Conservation (phyloP, 1,140 invertebrate genomes). For the Drosophila eugracilis region DNA sequence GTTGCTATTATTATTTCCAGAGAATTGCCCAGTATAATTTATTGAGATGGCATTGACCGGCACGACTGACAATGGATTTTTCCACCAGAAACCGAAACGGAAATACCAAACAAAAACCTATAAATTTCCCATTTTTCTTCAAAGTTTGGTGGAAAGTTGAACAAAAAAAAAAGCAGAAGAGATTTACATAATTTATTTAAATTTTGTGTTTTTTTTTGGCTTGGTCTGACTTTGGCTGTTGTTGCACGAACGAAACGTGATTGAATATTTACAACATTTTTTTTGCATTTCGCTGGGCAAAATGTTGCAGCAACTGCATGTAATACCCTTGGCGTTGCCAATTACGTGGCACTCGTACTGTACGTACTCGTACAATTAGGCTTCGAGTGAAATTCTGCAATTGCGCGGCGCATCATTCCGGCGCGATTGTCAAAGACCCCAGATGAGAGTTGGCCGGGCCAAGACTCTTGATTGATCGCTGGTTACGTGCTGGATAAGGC, state of each 20-base stretch:
- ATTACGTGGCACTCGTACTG: conserved; percentile 58
- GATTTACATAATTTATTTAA: conserved; percentile 81
- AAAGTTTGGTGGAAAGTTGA: conserved; percentile 26
- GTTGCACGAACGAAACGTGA: conserved; percentile 81
- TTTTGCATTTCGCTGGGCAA: conserved; percentile 60
- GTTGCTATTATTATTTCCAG: conserved; percentile 41
- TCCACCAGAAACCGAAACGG: conserved; percentile 50
- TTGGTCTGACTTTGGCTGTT: conserved; percentile 31
- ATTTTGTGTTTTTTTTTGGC: conserved; percentile 54
- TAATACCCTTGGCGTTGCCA: conserved; percentile 76
- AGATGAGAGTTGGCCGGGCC: conserved; percentile 59
- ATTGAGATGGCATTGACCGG: conserved; percentile 41
- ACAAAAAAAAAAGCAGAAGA: conserved; percentile 14
- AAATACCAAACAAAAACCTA: conserved; percentile 52
- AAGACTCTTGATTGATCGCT: conserved; percentile 74
- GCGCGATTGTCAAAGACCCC: conserved; percentile 64
- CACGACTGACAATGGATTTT: conserved; percentile 48
- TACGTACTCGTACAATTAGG: conserved; percentile 61
- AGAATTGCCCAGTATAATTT: conserved; percentile 54
- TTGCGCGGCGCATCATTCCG: conserved; percentile 71
- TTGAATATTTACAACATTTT: conserved; percentile 82
- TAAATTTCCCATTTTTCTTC: conserved; percentile 38
- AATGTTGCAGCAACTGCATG: conserved; percentile 54
- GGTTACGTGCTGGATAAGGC: conserved; percentile 72
- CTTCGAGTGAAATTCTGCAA: conserved; percentile 80